Conservation (phyloP, 2,888 invertebrate species). For the Eumerus sabulonum region DNA sequence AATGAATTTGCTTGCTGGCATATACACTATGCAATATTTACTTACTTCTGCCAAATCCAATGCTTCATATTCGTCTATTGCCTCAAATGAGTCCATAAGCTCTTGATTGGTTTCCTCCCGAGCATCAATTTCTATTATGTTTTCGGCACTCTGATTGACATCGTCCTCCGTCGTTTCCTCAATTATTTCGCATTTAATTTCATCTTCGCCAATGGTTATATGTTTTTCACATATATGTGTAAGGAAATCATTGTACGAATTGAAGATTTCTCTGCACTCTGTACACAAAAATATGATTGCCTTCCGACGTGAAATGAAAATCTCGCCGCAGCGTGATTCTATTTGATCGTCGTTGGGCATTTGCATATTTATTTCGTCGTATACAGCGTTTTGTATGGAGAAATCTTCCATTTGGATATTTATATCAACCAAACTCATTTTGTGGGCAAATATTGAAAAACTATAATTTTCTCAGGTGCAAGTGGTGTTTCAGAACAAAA, state of each 20-base stretch:
- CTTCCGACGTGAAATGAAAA: conserved; percentile 59
- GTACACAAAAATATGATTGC: conserved; percentile 57
- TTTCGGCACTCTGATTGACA: not conserved
- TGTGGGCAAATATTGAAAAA: not conserved
- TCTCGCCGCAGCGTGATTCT: conserved; percentile 65
- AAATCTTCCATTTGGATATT: conserved; percentile 39
- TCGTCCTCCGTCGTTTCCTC: conserved; percentile 9
- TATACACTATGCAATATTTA: not conserved
- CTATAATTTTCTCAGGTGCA: too few species aligned
- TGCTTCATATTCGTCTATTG: conserved; percentile 43
- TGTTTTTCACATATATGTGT: conserved; percentile 58
- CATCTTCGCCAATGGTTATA: conserved; percentile 12
- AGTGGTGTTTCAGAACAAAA: not conserved
- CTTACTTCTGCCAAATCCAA: conserved; percentile 45
- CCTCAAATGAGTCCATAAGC: conserved; percentile 17
- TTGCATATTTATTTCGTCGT: conserved; percentile 37
- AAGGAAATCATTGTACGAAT: conserved; percentile 42
- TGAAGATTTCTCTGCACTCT: conserved; percentile 56
- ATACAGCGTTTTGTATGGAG: conserved; percentile 12
- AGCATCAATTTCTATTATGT: not conserved
- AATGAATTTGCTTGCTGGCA: conserved; percentile 20
- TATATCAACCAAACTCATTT: conserved; percentile 54
- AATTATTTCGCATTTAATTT: conserved; percentile 17
- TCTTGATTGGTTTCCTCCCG: not conserved
- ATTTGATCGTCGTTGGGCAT: conserved; percentile 41